phyloP scores from a whole-genome alignment of 1,140 invertebrate genomes.

The Brachionus sp. region DNA sequence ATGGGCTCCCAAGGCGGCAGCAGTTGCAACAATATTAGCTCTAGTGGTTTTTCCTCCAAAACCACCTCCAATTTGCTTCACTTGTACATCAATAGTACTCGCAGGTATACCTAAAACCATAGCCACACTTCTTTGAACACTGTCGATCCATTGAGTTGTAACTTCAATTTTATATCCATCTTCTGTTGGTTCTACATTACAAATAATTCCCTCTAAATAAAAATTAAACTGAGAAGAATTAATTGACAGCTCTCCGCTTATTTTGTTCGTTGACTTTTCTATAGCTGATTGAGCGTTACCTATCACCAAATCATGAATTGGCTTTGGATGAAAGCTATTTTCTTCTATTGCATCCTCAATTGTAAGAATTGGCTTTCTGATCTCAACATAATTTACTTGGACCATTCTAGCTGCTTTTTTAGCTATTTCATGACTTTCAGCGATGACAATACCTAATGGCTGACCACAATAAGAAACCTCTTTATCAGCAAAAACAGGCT shows the following conservation, averaged over 20 bases:
- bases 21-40: conserved; percentile 60
- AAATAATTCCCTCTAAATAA: conserved; percentile 80
- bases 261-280: conserved; percentile 56
- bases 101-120: conserved; percentile 69
- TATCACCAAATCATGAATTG: conserved; percentile 47
- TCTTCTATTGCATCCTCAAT: conserved; percentile 64
- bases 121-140: conserved; percentile 69
- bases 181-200: conserved; percentile 69
- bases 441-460: conserved; percentile 70
- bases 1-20: conserved; percentile 62
- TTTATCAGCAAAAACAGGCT: conserved; percentile 38
- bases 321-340: conserved; percentile 55
- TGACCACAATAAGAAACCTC: conserved; percentile 64
- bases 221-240: conserved; percentile 89
- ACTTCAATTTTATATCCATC: conserved; percentile 75
- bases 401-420: conserved; percentile 66
- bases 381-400: conserved; percentile 64
- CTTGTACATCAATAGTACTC: conserved; percentile 67
- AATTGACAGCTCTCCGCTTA: conserved; percentile 72
- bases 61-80: conserved; percentile 82
- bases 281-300: conserved; percentile 46
- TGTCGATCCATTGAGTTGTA: conserved; percentile 76
- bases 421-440: conserved; percentile 64
- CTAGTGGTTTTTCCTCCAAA: conserved; percentile 92
- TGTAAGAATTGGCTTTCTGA: conserved; percentile 62